These are phyloP conservation scores for Neotoma lepida DNA, from an alignment of 2,113 vertebrate species.

Conservation along the genomic window DNA sequence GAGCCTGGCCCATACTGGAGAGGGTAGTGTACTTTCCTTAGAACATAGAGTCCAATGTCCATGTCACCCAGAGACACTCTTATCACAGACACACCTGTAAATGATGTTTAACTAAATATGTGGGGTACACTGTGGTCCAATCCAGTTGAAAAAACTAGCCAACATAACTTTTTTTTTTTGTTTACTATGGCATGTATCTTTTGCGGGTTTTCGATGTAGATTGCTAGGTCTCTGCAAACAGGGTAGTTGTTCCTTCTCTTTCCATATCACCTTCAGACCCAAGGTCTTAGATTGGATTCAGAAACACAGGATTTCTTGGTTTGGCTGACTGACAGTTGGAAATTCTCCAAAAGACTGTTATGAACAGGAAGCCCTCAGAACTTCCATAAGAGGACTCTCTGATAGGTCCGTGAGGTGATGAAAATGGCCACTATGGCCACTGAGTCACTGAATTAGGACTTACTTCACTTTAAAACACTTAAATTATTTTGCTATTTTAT, in stretches of 20 bases:
- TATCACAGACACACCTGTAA: not conserved
- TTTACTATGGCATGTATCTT: not conserved
- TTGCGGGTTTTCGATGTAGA: not conserved
- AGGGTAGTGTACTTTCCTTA: not conserved
- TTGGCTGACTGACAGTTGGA: not conserved
- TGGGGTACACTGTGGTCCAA: not conserved
- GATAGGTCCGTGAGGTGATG: not conserved
- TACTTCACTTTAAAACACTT: not conserved
- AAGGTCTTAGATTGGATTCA: not conserved
- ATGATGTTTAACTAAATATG: not conserved
- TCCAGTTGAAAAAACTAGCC: not conserved
- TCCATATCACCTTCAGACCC: not conserved
- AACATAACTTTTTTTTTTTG: no score
- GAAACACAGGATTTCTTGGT: not conserved
- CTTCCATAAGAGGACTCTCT: not conserved
- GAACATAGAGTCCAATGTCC: not conserved
- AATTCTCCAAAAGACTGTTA: not conserved
- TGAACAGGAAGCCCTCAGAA: not conserved
- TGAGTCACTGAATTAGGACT: not conserved
- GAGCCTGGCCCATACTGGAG: not conserved
- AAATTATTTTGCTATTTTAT: not conserved
- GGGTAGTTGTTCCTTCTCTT: not conserved
- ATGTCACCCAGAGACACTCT: not conserved
- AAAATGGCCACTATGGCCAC: not conserved
- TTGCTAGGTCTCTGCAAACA: not conserved